These are phyloP conservation scores for Caenorhabditis wallacei DNA, from an alignment of 2,888 invertebrate species.

Conservation along the genomic window DNA sequence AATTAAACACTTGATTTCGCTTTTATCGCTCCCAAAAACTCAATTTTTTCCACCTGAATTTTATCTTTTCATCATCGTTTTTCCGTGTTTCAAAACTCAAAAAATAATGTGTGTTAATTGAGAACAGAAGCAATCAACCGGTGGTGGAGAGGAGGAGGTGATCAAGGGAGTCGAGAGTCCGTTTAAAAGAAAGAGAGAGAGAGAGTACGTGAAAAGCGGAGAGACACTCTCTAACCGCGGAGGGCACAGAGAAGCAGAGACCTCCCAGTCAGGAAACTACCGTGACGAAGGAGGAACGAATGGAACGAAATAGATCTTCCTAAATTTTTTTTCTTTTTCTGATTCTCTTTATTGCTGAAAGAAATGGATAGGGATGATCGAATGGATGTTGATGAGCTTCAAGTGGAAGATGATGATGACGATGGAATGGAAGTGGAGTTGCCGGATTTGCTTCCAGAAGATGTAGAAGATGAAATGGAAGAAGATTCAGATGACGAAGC, in stretches of 20 bases:
- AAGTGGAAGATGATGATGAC: too few relatives aligned
- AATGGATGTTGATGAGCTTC: too few relatives aligned
- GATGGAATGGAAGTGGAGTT: neutral
- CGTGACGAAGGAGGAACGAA: neutral
- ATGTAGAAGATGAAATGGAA: neutral
- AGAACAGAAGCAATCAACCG: neutral
- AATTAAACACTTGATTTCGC: too few relatives aligned
- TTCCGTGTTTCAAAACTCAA: too few relatives aligned
- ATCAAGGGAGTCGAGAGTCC: too few relatives aligned
- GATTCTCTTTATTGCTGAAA: neutral
- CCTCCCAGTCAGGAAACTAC: constrained; percentile 49
- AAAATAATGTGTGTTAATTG: neutral
- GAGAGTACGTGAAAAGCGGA: constrained; percentile 2
- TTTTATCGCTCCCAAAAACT: too few relatives aligned
- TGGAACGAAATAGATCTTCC: constrained; percentile 1
- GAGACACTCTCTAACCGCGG: neutral
- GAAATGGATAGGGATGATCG: constrained; percentile 1
- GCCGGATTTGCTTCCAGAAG: too few relatives aligned
- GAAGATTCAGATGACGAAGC: too few relatives aligned
- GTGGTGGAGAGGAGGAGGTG: neutral
- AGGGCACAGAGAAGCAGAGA: constrained; percentile 28
- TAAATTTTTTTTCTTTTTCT: neutral
- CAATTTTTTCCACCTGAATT: too few relatives aligned
- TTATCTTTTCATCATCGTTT: neutral
- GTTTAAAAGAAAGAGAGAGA: neutral